These are phyloP conservation scores for Oryzias woworae DNA, from an alignment of 2,113 vertebrate genomes.

Conservation along the genomic window DNA sequence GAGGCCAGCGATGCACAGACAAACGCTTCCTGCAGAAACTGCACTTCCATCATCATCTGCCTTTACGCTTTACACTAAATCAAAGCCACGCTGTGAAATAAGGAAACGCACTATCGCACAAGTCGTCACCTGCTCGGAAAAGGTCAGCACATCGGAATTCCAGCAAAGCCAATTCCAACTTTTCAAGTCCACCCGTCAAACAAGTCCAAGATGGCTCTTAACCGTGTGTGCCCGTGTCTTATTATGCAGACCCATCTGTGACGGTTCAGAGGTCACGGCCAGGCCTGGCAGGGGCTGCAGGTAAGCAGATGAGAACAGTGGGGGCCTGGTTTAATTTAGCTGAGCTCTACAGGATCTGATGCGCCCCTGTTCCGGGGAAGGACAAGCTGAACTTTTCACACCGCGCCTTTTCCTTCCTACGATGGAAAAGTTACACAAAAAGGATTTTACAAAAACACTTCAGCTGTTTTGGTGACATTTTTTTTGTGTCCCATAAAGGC, in stretches of 20 bases:
- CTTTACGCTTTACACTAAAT: slow-evolving; percentile 42
- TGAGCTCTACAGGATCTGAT: slow-evolving; percentile 66
- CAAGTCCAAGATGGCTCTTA: slow-evolving; percentile 61
- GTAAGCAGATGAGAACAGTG: slow-evolving; percentile 77
- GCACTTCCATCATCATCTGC: slow-evolving; percentile 31
- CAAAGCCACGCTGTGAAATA: slow-evolving; percentile 34
- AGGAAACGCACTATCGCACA: slow-evolving; percentile 39
- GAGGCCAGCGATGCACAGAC: slow-evolving; percentile 52
- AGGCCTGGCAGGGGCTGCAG: slow-evolving; percentile 77
- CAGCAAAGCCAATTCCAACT: slow-evolving; percentile 35
- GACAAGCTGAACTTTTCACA: slow-evolving; percentile 76
- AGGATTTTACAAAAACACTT: slow-evolving; percentile 20
- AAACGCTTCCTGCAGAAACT: slow-evolving; percentile 42
- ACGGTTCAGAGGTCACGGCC: slow-evolving; percentile 75
- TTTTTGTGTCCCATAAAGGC: slow-evolving; percentile 13
- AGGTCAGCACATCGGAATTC: slow-evolving; percentile 63
- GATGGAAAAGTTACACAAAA: slow-evolving; percentile 43
- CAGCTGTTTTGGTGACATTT: not conserved
- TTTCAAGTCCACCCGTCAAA: slow-evolving; percentile 55
- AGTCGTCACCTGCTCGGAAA: slow-evolving; percentile 42
- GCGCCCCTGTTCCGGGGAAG: slow-evolving; percentile 61
- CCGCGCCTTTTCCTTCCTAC: slow-evolving; percentile 47
- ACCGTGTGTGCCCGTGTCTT: slow-evolving; percentile 69
- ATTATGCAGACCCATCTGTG: slow-evolving; percentile 83
- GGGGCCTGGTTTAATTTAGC: slow-evolving; percentile 75